These are phyloP conservation scores for Drosophila funebris DNA, from an alignment of 1,140 invertebrate genomes.

Conservation along the genomic window DNA sequence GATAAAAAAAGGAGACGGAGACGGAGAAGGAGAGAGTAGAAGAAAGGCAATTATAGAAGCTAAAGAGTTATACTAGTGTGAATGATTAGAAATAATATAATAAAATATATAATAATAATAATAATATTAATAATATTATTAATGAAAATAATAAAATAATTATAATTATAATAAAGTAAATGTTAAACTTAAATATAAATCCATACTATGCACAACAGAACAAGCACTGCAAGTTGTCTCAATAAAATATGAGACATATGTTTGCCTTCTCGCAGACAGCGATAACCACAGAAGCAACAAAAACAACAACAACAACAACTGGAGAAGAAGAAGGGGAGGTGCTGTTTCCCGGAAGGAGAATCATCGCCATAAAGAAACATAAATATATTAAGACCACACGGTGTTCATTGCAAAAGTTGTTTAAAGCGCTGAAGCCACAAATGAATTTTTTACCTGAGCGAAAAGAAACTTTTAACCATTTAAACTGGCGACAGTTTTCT, in stretches of 20 bases:
- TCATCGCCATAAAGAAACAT: neutral
- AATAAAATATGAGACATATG: constrained; percentile 34
- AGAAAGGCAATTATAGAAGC: too few species aligned
- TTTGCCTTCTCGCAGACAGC: constrained; percentile 3
- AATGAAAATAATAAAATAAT: neutral
- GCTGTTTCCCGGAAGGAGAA: neutral
- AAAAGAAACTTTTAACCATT: constrained; percentile 55
- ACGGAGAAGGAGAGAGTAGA: too few species aligned
- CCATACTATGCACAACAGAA: neutral
- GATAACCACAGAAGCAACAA: neutral
- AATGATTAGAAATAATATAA: too few species aligned
- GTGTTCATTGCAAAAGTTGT: constrained; percentile 24
- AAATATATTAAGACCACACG: constrained; percentile 31
- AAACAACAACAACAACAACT: neutral
- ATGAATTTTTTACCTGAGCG: constrained; percentile 54
- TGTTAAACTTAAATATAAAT: neutral
- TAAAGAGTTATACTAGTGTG: too few species aligned
- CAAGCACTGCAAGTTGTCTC: neutral
- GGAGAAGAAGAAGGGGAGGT: neutral
- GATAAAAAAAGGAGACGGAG: too few species aligned
- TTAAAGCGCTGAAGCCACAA: constrained; percentile 27
- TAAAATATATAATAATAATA: too few species aligned
- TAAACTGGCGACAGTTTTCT: constrained; percentile 58
- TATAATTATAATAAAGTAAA: neutral
- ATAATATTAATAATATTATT: too few species aligned